Percentiles rank a stretch among this genome's conserved stretches.
Conservation (phyloP, 2,888 invertebrate genomes). For the Ellobium chinense region DNA sequence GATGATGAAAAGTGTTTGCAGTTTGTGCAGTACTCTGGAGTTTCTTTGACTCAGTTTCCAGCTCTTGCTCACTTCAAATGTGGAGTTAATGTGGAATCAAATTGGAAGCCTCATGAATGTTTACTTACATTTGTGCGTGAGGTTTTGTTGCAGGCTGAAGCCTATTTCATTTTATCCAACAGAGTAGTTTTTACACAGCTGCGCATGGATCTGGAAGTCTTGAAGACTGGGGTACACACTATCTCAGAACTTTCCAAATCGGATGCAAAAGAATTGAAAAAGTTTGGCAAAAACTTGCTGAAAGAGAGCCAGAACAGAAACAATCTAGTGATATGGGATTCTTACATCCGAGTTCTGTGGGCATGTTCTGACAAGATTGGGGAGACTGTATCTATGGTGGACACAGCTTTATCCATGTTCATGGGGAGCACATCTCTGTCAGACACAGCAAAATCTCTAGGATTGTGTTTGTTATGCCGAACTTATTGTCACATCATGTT, state of each 20-base stretch:
- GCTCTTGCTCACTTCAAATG: slow-evolving; percentile 16
- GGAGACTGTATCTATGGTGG: slow-evolving; percentile 71
- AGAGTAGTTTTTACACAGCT: slow-evolving; percentile 58
- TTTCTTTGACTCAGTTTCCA: slow-evolving; percentile 16
- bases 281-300: slow-evolving; percentile 72
- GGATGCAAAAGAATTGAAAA: slow-evolving; percentile 70
- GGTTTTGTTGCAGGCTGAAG: slow-evolving; percentile 52
- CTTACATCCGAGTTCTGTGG: slow-evolving; percentile 72
- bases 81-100: slow-evolving; percentile 24
- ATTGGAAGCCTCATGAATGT: slow-evolving; percentile 36
- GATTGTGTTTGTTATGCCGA: slow-evolving; percentile 56
- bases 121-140: slow-evolving; percentile 47
- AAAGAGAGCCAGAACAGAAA: slow-evolving; percentile 75
- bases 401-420: slow-evolving; percentile 68
- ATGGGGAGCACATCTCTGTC: slow-evolving; percentile 39
- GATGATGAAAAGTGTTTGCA: neutral
- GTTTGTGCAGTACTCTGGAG: slow-evolving; percentile 32
- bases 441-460: slow-evolving; percentile 36
- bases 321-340: slow-evolving; percentile 74
- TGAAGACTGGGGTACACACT: slow-evolving; percentile 29
- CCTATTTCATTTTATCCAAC: slow-evolving; percentile 52
- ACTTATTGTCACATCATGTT: slow-evolving; percentile 59
- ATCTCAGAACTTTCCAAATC: slow-evolving; percentile 47
- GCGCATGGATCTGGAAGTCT: slow-evolving; percentile 47
- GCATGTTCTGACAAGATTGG: slow-evolving; percentile 63